Base-by-base conservation (phyloP, 2,113 vertebrate genomes). In the Amphiprion ocellaris region DNA sequence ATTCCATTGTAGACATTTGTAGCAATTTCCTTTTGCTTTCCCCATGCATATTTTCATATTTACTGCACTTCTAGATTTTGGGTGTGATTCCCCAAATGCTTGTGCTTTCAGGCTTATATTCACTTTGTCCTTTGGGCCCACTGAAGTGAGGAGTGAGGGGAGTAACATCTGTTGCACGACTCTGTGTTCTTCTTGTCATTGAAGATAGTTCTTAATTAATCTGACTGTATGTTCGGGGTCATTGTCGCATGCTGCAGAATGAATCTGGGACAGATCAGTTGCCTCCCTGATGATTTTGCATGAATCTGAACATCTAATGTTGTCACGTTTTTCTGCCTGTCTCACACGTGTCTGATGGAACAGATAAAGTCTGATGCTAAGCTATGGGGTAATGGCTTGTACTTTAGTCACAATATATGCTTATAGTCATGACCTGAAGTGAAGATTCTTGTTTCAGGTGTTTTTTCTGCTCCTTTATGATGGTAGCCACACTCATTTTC, bases 91-190 rank as follows among this genome's bases (percentile, higher is more conserved):
- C 49, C 19, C 17, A 9, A 50, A 44, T 21, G 6, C n/a, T 53
- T 53, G 19, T 53, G 52, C 52, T 49, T 49, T 49, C 47, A 49
- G 15, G 14, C 15, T 49, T 49, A 19, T 19, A 15, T 49, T 49
- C 19, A 16, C 47, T 49, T 7, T 15, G 15, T 49, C 47, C 47
- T 17, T 49, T 11, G 19, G 52, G 21, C 3, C 52, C 52, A 3
- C 52, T 21, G 10, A 11, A 53, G 21, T 53, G 52, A 11, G n/a
- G n/a, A 21, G 52, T 21, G n/a, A 5, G 39, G 37, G 4, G 26
- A 46, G 46, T 28, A 54, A 19, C 65, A 68, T 54, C 50, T 54
- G 66, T 26, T 69, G 66, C 6, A 68, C 17, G 50, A 68, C 17
- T 55, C 33, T 37, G 50, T 54, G 50, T 54, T 69, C 5, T 41